Percentiles rank a stretch among this genome's conserved stretches.
Conservation (phyloP, 2,113 vertebrate genomes). For the Paedocypris sp. region DNA sequence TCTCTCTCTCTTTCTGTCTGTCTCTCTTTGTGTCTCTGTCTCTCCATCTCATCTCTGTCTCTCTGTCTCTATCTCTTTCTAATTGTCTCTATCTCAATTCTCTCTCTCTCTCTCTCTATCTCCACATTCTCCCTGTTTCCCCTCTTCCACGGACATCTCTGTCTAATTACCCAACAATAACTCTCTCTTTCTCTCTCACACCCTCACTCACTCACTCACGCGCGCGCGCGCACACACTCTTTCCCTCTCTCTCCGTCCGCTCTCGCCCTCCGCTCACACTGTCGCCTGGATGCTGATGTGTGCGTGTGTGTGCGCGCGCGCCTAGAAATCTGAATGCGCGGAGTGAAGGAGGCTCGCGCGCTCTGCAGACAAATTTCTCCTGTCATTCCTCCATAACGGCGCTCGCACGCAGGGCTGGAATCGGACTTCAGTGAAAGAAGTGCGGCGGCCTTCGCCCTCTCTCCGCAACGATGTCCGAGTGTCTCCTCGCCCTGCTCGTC, state of each 20-base stretch:
- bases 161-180: too few species aligned
- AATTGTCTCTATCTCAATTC: too few species aligned
- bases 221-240: too few species aligned
- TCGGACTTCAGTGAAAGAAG: constrained; percentile 51
- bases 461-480: constrained; percentile 74
- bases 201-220: constrained; percentile 12
- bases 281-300: constrained; percentile 36
- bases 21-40: background rate
- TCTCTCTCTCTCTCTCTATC: too few species aligned
- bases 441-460: constrained; percentile 53
- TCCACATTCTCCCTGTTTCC: too few species aligned
- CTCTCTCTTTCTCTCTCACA: constrained; percentile 12
- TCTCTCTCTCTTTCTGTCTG: constrained; percentile 32
- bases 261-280: constrained; percentile 19
- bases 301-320: constrained; percentile 34
- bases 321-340: constrained; percentile 57
- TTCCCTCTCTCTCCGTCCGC: background rate
- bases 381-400: constrained; percentile 64
- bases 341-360: constrained; percentile 53
- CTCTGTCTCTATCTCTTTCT: too few species aligned
- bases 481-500: constrained; percentile 70
- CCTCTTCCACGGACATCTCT: too few species aligned
- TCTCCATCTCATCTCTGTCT: too few species aligned
- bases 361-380: constrained; percentile 60
- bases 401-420: constrained; percentile 46